Evolutionary conservation across 2,113 vertebrate genomes (phyloP).

Genomic region (Marmota monax): DNA sequence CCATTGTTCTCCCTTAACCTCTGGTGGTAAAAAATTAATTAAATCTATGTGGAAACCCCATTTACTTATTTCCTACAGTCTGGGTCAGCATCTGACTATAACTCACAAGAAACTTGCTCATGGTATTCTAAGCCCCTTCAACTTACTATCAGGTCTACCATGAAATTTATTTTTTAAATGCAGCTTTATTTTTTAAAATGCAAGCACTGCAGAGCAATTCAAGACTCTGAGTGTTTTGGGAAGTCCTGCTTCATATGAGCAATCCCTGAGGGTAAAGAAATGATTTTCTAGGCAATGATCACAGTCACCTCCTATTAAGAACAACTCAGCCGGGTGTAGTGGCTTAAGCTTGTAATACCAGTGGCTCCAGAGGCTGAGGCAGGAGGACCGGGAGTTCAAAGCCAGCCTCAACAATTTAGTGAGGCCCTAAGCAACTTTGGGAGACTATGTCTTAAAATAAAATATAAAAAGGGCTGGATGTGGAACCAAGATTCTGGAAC

Average conservation of each 20-base stretch:
- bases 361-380: too few relatives aligned
- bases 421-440: too few relatives aligned
- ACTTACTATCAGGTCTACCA: neutral
- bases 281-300: neutral
- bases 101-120: neutral
- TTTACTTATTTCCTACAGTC: neutral
- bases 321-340: too few relatives aligned
- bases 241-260: neutral
- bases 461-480: too few relatives aligned
- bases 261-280: neutral
- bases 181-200: slow-evolving; percentile 3
- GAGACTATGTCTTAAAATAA: too few relatives aligned
- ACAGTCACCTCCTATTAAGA: neutral
- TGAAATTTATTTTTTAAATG: neutral
- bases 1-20: neutral
- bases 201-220: neutral
- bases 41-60: neutral
- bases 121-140: neutral
- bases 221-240: neutral
- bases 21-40: neutral
- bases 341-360: too few relatives aligned
- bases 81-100: neutral
- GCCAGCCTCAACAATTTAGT: too few relatives aligned
- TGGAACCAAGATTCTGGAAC: too few relatives aligned
- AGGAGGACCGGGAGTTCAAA: too few relatives aligned